Evolutionary conservation across 2,888 invertebrate species (phyloP), one percentile per base, ranked within the genome.

Genomic region (Xestia sexstrigata): DNA sequence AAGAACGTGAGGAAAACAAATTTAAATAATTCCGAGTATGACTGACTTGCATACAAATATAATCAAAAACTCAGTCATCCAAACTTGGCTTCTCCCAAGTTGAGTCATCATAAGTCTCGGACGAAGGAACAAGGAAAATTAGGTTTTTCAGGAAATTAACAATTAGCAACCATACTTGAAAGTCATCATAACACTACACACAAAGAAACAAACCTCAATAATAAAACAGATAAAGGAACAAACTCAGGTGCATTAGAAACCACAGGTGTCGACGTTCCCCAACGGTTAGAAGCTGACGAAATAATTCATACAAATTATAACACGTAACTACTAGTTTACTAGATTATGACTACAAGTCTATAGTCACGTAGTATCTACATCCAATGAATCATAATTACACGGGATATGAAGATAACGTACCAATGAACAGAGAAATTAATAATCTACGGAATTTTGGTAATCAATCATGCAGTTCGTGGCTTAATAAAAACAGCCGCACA

Each of bases 281-380:
- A 49, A 42, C 6, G 3, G 9, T 52, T 75, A 52, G 20, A 65
- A 9, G 35, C 66, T 80, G 81, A 80, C 20, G 67, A 80, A 84
- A 78, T 84, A 72, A 77, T 74, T 45, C 1, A 52, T 58, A 71
- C 39, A 78, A 78, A 73, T 81, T 39, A 63, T 58, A 68, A 67
- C 81, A 74, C 62, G 81, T 67, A 75, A 62, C 62, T 60, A 72
- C 62, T 67, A 45, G 65, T 52, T 30, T 70, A 60, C 47, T 74
- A 78, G 74, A 82, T n/a, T 78, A 85, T 55, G 72, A 62, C 70
- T 85, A 84, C 75, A 71, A 60, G 82, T 62, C 55, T 65, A 76
- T 65, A 70, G 85, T 82, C 85, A 84, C 83, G 83, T 81, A 73
- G 49, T 84, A 84, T 72, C 62, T 47, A 47, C 35, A 75, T 13